These are phyloP conservation scores for Cantharis flavilabris DNA, from an alignment of 2,888 invertebrate species.

Conservation along the genomic window DNA sequence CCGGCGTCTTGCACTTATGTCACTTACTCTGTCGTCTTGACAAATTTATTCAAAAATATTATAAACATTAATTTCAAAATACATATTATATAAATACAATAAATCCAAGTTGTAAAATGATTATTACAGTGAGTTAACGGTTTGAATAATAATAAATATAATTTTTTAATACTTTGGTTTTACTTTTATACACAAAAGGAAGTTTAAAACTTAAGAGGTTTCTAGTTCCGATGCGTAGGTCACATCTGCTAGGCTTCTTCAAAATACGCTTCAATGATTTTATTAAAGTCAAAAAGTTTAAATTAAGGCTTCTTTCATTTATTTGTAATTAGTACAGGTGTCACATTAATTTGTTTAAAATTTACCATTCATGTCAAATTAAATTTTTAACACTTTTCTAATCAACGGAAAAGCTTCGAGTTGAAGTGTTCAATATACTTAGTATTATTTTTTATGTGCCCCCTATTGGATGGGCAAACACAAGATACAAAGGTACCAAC, in stretches of 20 bases:
- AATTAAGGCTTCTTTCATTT: constrained; percentile 26
- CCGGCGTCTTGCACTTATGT: too few species aligned
- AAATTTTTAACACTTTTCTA: not conserved
- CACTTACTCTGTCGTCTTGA: too few species aligned
- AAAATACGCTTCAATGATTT: constrained; percentile 34
- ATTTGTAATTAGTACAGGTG: constrained; percentile 7
- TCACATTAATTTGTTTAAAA: constrained; percentile 1
- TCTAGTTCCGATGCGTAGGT: constrained; percentile 34
- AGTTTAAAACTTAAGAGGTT: constrained; percentile 27
- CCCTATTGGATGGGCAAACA: too few species aligned
- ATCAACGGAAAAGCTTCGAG: not conserved
- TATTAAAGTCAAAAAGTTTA: constrained; percentile 33
- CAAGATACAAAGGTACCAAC: not conserved
- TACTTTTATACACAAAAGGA: constrained; percentile 13
- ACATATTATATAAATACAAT: too few species aligned
- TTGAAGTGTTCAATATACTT: too few species aligned
- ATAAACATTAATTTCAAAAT: too few species aligned
- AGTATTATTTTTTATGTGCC: too few species aligned
- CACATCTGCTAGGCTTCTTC: constrained; percentile 34
- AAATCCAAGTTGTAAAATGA: not conserved
- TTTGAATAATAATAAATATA: not conserved
- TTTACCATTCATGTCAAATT: not conserved
- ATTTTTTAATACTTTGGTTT: not conserved
- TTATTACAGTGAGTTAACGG: not conserved
- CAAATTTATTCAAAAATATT: too few species aligned